Evolutionary conservation across 2,888 invertebrate genomes (phyloP).

Genomic region (Nymphalis polychloros): DNA sequence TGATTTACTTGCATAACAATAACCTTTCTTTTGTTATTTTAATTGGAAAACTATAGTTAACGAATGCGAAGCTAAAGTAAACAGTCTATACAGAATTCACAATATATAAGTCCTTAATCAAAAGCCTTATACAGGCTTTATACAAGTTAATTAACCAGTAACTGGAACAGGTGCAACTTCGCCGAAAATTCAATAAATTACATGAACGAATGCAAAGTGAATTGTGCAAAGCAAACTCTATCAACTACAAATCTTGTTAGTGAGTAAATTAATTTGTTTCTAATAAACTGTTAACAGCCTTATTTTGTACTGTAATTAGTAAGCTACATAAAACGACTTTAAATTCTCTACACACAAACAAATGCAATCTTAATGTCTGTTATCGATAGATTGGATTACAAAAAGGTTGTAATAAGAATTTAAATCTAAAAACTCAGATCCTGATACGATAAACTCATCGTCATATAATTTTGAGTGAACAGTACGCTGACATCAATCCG

Average conservation of each 20-base stretch:
- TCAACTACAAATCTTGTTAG: conserved; percentile 14
- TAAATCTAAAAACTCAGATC: background rate
- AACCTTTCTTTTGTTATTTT: no score
- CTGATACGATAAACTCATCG: background rate
- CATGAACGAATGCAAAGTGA: conserved; percentile 26
- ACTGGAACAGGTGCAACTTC: conserved; percentile 26
- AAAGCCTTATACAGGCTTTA: conserved; percentile 1
- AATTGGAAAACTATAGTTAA: no score
- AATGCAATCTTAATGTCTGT: no score
- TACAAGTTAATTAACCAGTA: conserved; percentile 18
- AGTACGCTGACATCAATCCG: conserved; percentile 17
- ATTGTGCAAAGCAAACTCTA: conserved; percentile 25
- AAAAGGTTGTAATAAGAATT: no score
- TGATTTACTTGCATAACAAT: no score
- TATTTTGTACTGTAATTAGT: background rate
- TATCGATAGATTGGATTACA: no score
- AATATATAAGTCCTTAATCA: background rate
- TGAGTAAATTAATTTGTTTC: conserved; percentile 23
- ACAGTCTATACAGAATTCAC: background rate
- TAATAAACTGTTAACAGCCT: conserved; percentile 21
- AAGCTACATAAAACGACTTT: background rate
- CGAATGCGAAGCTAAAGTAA: background rate
- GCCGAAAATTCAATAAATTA: conserved; percentile 25
- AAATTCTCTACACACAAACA: no score
- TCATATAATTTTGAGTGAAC: background rate